Base-by-base conservation (phyloP, 2,797 vertebrate species). In the Australoheros facetus region DNA sequence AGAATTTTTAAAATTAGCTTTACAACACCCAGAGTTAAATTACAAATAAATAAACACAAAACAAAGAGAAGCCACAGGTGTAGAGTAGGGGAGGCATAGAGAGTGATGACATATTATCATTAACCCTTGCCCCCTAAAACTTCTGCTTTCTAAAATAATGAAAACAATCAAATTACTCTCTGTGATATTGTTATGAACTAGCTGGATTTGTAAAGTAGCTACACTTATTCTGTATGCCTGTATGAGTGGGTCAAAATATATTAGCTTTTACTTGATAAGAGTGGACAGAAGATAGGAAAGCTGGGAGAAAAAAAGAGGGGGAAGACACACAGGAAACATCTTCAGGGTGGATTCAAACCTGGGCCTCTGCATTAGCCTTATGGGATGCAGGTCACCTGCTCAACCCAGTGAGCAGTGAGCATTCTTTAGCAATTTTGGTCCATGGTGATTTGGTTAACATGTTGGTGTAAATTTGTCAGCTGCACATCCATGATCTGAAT, bases 151-250 rank as follows among this genome's bases (percentile, higher is more conserved):
- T 51, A 30, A 51, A 48, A 26, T 34, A 21, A 30, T 72, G 6
- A 26, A 69, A 72, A 58, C 19, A 57, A 57, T 73, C 7, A 73
- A 69, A 16, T 57, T 32, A 59, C 1, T 51, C 26, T 51, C 8
- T 26, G 1, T 69, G 45, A 69, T 69, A 30, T 51, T 51, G 28
- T 69, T 30, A 69, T 13, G n/a, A 51, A 8, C 28, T 55, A 42
- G 30, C n/a, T 85, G 48, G 37, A 71, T 78, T 78, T 78, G 3
- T 80, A 75, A 72, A 83, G 42, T 54, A 13, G 34, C 66, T 60
- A 54, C 53, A 79, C 26, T 57, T 13, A 37, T 37, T 37, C 37
- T 37, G 10, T 37, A 37, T 37, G 37, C 10, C 37, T 71, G 28
- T 17, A 69, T 51, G 17, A n/a, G 17, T 69, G 26, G 17, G 45